Base-by-base conservation (phyloP, 2,797 vertebrate species). In the Antennarius maculatus region DNA sequence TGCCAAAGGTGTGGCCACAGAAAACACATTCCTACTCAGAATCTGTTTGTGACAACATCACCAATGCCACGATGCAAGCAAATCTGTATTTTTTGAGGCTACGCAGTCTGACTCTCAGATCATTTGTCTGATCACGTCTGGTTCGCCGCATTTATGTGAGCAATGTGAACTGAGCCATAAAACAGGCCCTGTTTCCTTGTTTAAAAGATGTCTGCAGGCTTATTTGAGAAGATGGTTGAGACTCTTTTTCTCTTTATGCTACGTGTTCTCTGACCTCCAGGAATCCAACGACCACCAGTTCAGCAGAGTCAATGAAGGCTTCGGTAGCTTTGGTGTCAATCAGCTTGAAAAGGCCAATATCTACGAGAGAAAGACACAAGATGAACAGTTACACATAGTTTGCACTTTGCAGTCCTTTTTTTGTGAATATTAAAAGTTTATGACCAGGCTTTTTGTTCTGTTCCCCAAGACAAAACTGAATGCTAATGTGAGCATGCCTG, bases 251-350 rank as follows among this genome's bases (percentile, higher is more conserved):
- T 34, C 17, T 14, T 15, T 6, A 8, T 27, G 52, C 23, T 54
- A 34, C 68, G 60, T 57, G 18, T 61, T 54, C 17, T 74, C 91
- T 85, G 79, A 94, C 93, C 94, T 94, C 90, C 54, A 94, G 73
- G 83, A 94, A 94, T 76, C 92, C 94, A 6, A 94, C 72, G 81
- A 93, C 80, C 49, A 91, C 90, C 77, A 94, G 91, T 48, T 94
- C 94, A 7, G 90, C 87, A 0, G 93, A 90, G 76, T 92, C 60
- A 1, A 93, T 81, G 88, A 94, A 94, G 66, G 90, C 81, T 76
- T 93, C 80, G 0, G 74, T 81, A 27, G 90, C 89, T 69, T 84
- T 74, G 56, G 67, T 65, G 78, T 94, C 84, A 0, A 59, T 81
- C 60, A 94, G 88, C 37, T 66, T 85, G 66, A 56, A 83, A 54